A percentile compares a stretch with the other conserved stretches of the same genome.
phyloP scores from a whole-genome alignment of 1,140 invertebrate species.

The Sycophaga agraensis region DNA sequence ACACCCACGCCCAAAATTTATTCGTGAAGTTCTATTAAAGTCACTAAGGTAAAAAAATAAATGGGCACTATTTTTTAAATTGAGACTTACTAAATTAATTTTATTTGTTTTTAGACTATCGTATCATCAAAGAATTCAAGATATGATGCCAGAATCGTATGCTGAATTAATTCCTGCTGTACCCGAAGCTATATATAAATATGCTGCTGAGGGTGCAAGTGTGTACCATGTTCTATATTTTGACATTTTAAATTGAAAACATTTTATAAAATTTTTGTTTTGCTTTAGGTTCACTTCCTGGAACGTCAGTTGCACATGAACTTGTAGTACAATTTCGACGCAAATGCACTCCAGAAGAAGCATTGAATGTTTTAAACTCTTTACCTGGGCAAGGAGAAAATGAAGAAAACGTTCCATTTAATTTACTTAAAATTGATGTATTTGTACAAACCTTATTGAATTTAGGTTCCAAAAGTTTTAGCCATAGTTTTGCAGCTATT shows the following conservation, averaged over 20 bases:
- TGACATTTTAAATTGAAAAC: no score
- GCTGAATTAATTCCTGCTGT: conserved; percentile 78
- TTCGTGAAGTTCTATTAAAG: conserved; percentile 88
- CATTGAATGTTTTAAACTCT: conserved; percentile 84
- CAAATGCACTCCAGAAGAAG: conserved; percentile 88
- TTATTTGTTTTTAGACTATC: conserved; percentile 68
- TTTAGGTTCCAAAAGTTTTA: conserved; percentile 94
- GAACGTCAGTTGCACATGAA: conserved; percentile 80
- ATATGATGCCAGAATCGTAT: conserved; percentile 89
- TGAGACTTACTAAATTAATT: neutral
- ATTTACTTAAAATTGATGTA: conserved; percentile 93
- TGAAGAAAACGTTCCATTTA: conserved; percentile 71
- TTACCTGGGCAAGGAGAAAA: conserved; percentile 77
- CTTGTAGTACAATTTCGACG: conserved; percentile 82
- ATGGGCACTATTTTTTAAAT: no score
- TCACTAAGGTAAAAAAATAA: conserved; percentile 72
- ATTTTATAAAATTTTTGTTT: no score
- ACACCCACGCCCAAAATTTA: conserved; percentile 94
- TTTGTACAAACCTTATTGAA: conserved; percentile 94
- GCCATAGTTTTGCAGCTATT: conserved; percentile 96
- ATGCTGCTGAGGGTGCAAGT: conserved; percentile 78
- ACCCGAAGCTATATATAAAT: conserved; percentile 81
- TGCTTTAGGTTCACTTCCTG: conserved; percentile 73
- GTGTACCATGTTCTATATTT: conserved; percentile 57
- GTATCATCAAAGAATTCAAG: conserved; percentile 89